A percentile compares a stretch with the other conserved stretches of the same genome.
Conservation (phyloP, 2,888 invertebrate genomes). For the Drosophila acutilabella region DNA sequence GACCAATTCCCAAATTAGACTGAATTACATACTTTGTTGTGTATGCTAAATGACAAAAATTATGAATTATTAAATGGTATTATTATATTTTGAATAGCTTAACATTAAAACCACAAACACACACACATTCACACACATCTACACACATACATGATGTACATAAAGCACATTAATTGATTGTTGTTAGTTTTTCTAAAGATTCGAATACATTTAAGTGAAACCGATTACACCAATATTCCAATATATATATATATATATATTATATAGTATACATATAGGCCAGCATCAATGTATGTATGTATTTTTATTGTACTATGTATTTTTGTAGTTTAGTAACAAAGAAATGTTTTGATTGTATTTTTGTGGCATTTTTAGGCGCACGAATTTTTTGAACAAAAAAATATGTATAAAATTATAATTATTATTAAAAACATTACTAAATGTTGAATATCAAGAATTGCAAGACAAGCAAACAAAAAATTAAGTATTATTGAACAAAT, state of each 20-base stretch:
- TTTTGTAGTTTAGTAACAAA: slow-evolving; percentile 69
- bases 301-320: slow-evolving; percentile 57
- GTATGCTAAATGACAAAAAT: slow-evolving; percentile 58
- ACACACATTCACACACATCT: slow-evolving; percentile 18
- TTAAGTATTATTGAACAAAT: slow-evolving; percentile 40
- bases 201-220: slow-evolving; percentile 42
- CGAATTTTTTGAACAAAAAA: slow-evolving; percentile 53
- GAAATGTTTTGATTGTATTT: slow-evolving; percentile 74
- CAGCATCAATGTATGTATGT: slow-evolving; percentile 35
- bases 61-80: slow-evolving; percentile 62
- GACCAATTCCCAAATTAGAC: slow-evolving; percentile 83
- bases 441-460: slow-evolving; percentile 52
- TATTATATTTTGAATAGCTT: slow-evolving; percentile 74
- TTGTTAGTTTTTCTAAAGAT: slow-evolving; percentile 67
- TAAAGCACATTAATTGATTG: slow-evolving; percentile 47
- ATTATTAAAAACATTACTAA: slow-evolving; percentile 45
- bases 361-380: slow-evolving; percentile 74
- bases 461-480: slow-evolving; percentile 24
- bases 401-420: slow-evolving; percentile 4
- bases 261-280: neutral
- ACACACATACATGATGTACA: slow-evolving; percentile 45
- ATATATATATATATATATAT: slow-evolving; percentile 13
- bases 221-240: slow-evolving; percentile 58
- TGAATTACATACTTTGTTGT: slow-evolving; percentile 69
- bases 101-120: slow-evolving; percentile 33